Base-by-base conservation (phyloP, 2,888 invertebrate species). In the Hirtodrosophila confusa region DNA sequence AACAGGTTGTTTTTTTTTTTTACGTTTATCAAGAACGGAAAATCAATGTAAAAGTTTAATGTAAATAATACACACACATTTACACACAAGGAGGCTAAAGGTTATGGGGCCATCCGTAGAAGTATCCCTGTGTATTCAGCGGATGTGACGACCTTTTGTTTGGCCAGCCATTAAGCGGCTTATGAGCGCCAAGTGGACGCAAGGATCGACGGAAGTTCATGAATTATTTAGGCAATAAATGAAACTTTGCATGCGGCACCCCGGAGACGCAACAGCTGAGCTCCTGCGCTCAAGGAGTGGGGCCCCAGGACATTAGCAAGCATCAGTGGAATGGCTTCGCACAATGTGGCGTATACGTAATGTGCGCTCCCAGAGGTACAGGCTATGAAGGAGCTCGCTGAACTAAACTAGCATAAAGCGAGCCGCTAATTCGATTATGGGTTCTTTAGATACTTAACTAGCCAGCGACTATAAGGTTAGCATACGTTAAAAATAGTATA, bases 81-180 rank as follows among this genome's bases (percentile, higher is more conserved):
- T 11, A 36, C 9, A 63, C 17, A 43, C 49, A 40, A 6, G 8
- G 3, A 31, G 35, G 40, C 17, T 54, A 27, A 71, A 71, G 70
- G 56, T 62, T 57, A 48, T 37, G 33, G 47, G 41, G 47, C 57
- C 54, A 55, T 56, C 60, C 61, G 51, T 11, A 29, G 7, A 11
- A 41, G 60, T 55, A 54, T 50, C 54, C 23, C 29, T 54, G 44
- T 51, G 54, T 47, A 29, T 27, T 27, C 56, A 47, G 35, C 64
- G 71, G 71, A 75, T 79, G 73, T 53, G 69, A 66, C 70, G 71
- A 73, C 73, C 71, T 74, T 78, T 86, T 83, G 76, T 83, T 76
- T 74, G 72, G 66, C 84, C 69, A 71, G 69, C 86, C 86, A 86
- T 84, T 86, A 84, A 74, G 84, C 62, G 60, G 86, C 80, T 80